Evolutionary conservation across 2,888 invertebrate genomes (phyloP), one percentile per base, ranked within the genome.

Genomic region (Heliconius erato): DNA sequence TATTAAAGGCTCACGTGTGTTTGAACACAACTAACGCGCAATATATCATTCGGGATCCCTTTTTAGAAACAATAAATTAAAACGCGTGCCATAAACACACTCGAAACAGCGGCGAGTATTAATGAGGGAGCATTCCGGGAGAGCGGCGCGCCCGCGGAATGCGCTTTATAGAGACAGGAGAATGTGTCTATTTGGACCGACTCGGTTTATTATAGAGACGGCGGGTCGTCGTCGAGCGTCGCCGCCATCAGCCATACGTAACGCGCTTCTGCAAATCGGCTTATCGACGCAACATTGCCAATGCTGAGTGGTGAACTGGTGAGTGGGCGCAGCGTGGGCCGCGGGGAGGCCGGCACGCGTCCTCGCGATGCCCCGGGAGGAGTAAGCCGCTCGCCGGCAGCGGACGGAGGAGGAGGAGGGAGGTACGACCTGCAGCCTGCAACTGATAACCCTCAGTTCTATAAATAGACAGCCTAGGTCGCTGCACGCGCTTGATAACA

Each of bases 391-490:
- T 26, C 32, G 67, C 44, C 16, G 16, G 69, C 19, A n/a, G 69
- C 69, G 74, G 6, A 28, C 32, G 1, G 77, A 32, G 68, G 80
- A 67, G 68, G 59, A 4, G 59, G 79, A n/a, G 74, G 26, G 14
- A 32, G 49, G 40, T 76, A 68, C 74, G 79, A 79, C 54, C 72
- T 84, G 84, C 84, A 84, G 74, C 82, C 77, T 81, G 79, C 82
- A 82, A 77, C 82, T 79, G 79, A 78, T 74, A 68, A 80, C 80
- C 82, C 83, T 83, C 82, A 71, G 67, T 68, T 82, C 85, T 86
- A 86, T 85, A 86, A 86, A 86, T 86, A 86, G 85, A 80, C 82
- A 81, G 81, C 84, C 84, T 83, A 85, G 84, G 81, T 84, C 76
- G 84, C 74, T 74, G 81, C 79, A 59, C 40, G 67, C 78, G 74